Evolutionary conservation across 2,888 invertebrate genomes (phyloP).

Genomic region (Phengaris arion): DNA sequence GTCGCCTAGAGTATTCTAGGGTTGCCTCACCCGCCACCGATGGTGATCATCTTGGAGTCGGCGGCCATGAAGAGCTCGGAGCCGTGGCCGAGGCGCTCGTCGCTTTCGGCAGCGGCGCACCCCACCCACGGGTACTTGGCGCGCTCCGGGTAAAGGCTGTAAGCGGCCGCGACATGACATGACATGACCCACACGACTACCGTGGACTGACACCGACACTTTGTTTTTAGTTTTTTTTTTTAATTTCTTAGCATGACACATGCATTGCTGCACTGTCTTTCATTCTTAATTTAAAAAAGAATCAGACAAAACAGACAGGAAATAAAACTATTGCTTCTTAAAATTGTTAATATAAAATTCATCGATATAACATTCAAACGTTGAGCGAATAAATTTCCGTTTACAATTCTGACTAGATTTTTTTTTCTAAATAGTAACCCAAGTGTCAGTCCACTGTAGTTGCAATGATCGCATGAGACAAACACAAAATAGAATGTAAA

Average conservation of each 20-base stretch:
- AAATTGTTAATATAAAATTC: too few species aligned
- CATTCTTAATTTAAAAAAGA: too few species aligned
- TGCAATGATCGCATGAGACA: not conserved
- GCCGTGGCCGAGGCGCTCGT: conserved; percentile 87
- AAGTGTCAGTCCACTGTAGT: conserved; percentile 12
- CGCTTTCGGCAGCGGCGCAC: conserved; percentile 64
- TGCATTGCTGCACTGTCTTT: too few species aligned
- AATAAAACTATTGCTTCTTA: too few species aligned
- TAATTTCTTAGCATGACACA: too few species aligned
- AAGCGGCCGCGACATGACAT: conserved; percentile 39
- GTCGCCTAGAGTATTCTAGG: not conserved
- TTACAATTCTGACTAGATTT: too few species aligned
- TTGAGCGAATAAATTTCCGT: too few species aligned
- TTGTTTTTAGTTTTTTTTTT: too few species aligned
- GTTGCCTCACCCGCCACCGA: conserved; percentile 91
- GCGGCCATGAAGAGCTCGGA: conserved; percentile 98
- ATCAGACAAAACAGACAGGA: too few species aligned
- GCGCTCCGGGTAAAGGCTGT: conserved; percentile 88
- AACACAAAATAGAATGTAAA: conserved; percentile 24
- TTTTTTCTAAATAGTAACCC: too few species aligned
- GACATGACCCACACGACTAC: not conserved
- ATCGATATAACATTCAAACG: too few species aligned
- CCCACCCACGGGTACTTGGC: conserved; percentile 98
- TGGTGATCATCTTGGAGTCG: conserved; percentile 95
- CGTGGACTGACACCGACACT: not conserved